phyloP scores from a whole-genome alignment of 2,113 vertebrate genomes.

The Theristicus caerulescens region DNA sequence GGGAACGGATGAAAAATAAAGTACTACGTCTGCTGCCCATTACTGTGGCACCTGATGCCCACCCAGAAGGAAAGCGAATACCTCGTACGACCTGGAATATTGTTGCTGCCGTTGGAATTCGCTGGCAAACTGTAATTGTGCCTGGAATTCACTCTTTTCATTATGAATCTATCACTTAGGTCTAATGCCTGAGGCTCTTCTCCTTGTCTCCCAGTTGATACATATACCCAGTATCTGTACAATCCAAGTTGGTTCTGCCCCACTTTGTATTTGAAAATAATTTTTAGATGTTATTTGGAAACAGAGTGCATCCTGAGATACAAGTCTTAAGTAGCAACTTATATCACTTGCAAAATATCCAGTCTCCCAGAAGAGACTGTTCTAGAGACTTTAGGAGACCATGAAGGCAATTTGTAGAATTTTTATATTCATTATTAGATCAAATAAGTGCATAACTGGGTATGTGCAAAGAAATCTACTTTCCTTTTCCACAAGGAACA shows the following conservation, averaged over 20 bases:
- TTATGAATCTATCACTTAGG: background rate
- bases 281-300: background rate
- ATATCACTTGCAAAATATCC: background rate
- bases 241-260: background rate
- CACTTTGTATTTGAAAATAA: background rate
- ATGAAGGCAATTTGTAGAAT: background rate
- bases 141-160: background rate
- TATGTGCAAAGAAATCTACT: background rate
- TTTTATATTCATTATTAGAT: background rate
- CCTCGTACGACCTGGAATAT: background rate
- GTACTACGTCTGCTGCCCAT: background rate
- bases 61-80: background rate
- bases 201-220: background rate
- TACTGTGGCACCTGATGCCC: background rate
- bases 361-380: background rate
- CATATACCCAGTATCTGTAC: background rate
- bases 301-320: background rate
- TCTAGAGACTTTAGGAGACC: background rate
- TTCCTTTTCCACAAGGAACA: background rate
- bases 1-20: background rate
- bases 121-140: background rate
- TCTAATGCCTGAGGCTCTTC: background rate
- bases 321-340: background rate
- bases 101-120: background rate
- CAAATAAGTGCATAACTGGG: background rate